These are phyloP conservation scores for Rhyacichthys aspro DNA, from an alignment of 2,797 vertebrate species.

Conservation along the genomic window DNA sequence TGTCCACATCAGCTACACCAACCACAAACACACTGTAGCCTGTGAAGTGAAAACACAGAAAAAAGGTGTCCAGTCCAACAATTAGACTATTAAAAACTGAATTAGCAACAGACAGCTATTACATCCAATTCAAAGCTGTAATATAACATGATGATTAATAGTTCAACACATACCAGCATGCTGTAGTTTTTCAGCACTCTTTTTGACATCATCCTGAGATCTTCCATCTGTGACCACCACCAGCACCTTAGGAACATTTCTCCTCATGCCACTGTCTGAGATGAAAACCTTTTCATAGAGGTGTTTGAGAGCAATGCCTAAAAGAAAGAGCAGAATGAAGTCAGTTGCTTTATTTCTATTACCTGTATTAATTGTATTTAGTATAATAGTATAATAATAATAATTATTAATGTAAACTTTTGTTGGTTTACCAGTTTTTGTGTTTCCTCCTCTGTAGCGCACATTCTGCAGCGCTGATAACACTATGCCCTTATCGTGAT, in stretches of 20 bases:
- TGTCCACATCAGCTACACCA: conserved; percentile 95
- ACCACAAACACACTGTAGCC: conserved; percentile 98
- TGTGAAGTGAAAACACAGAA: conserved; percentile 58
- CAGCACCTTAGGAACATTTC: conserved; percentile 93
- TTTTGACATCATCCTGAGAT: conserved; percentile 97
- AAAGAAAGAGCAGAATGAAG: neutral
- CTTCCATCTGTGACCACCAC: conserved; percentile 98
- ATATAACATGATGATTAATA: neutral
- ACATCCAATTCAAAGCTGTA: neutral
- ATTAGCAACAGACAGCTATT: neutral
- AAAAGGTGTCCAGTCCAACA: neutral
- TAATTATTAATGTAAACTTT: neutral
- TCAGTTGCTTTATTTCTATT: neutral
- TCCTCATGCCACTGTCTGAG: conserved; percentile 93
- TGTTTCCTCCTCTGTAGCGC: conserved; percentile 97
- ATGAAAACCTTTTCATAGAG: conserved; percentile 93
- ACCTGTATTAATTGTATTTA: neutral
- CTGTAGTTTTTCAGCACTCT: conserved; percentile 90
- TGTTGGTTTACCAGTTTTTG: conserved; percentile 87
- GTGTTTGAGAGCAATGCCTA: conserved; percentile 92
- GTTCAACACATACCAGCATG: conserved; percentile 85
- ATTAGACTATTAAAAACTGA: neutral
- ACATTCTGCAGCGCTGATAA: conserved; percentile 91
- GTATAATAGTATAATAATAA: neutral
- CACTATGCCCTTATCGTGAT: conserved; percentile 90